phyloP scores from a whole-genome alignment of 2,888 invertebrate genomes.

The Morpho achilles region DNA sequence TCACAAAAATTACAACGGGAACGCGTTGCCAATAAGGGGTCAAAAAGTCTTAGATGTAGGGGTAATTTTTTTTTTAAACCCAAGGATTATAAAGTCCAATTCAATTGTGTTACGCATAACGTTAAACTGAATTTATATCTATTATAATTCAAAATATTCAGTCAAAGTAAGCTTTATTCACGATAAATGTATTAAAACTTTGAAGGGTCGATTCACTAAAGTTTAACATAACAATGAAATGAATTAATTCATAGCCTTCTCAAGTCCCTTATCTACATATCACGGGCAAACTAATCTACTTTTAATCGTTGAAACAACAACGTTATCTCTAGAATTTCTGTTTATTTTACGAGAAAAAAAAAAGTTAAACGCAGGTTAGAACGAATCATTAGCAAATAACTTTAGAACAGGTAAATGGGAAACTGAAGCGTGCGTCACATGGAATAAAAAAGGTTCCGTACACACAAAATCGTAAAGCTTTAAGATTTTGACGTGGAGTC shows the following conservation, averaged over 20 bases:
- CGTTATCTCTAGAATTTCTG: constrained; percentile 31
- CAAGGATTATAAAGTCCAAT: not conserved
- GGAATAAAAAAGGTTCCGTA: not conserved
- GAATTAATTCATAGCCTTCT: constrained; percentile 46
- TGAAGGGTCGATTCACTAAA: constrained; percentile 22
- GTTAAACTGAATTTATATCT: constrained; percentile 18
- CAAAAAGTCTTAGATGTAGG: constrained; percentile 5
- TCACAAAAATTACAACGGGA: not conserved
- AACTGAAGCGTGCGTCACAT: not conserved
- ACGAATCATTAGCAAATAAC: constrained; percentile 61
- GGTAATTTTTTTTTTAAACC: not conserved
- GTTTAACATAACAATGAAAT: constrained; percentile 58
- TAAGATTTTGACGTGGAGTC: too few relatives aligned
- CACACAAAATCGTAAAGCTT: not conserved
- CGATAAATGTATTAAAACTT: constrained; percentile 28
- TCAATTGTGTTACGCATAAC: constrained; percentile 19
- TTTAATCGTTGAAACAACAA: constrained; percentile 59
- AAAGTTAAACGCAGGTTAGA: constrained; percentile 33
- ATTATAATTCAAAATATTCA: constrained; percentile 3
- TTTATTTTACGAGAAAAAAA: constrained; percentile 27
- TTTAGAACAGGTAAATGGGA: constrained; percentile 50
- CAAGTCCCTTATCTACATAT: constrained; percentile 44
- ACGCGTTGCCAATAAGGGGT: not conserved
- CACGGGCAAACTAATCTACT: constrained; percentile 51
- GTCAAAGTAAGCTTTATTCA: constrained; percentile 37